Evolutionary conservation across 2,113 vertebrate species (phyloP), one percentile per base, ranked within the genome.

Genomic region (Festucalex cinctus): DNA sequence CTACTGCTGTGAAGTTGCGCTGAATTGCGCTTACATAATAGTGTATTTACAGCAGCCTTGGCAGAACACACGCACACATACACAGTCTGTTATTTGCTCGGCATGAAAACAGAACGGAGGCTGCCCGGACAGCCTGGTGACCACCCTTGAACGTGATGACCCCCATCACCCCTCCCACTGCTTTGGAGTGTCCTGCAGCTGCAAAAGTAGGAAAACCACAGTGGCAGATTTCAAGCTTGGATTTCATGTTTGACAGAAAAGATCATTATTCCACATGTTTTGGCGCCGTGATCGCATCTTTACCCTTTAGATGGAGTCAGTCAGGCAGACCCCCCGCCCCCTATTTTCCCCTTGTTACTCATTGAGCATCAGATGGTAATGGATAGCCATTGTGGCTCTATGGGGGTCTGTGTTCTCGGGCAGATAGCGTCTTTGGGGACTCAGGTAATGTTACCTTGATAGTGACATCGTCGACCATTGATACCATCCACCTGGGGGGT

Each of bases 31-130:
- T 90, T 85, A 74, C 77, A 83, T 89, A 81, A 86, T 84, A 66
- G 24, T 86, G 71, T 86, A 89, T 90, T 87, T 87, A 79, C 88
- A 87, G 88, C 82, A 48, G 76, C 75, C 65, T 76, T 86, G 84
- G 83, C 83, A 83, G 83, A 32, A 84, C 86, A 86, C 65, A 67
- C 71, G 75, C 79, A 73, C 72, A 73, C 54, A 32, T 26, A 32
- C 53, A 35, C 54, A 66, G 71, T 74, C 81, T 82, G 83, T 79
- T 77, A 79, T 85, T 88, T 80, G 78, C 82, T 82, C 75, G 80
- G 83, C 83, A 72, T 86, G 46, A 75, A 80, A 79, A 82, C 80
- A 77, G 80, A 85, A 84, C 43, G 66, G 75, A 81, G 64, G 78
- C 65, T 82, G 77, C 69, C 58, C 43, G 65, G 77, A 85, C 83